Evolutionary conservation across 2,113 vertebrate species (phyloP).

Genomic region (Carollia perspicillata): DNA sequence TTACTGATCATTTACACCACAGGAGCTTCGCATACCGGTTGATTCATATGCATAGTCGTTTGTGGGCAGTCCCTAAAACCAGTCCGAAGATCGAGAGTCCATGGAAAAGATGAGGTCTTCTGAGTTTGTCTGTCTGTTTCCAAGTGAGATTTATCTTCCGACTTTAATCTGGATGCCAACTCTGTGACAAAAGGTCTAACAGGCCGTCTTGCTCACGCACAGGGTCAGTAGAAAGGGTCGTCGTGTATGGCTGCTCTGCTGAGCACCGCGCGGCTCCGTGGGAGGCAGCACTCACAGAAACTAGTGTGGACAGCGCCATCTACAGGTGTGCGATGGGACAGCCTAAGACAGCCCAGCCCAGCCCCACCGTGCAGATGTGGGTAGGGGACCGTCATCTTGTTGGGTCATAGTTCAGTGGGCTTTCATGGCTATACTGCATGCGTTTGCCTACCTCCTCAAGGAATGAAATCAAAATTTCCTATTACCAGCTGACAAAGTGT

Average conservation of each 20-base stretch:
- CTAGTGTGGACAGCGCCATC: no score
- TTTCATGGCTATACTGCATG: background rate
- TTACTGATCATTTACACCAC: conserved; percentile 2
- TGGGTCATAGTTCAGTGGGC: background rate
- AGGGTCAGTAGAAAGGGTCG: background rate
- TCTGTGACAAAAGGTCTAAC: background rate
- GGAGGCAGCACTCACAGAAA: background rate
- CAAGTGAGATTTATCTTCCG: background rate
- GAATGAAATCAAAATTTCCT: conserved; percentile 2
- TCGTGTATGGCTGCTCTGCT: accelerated
- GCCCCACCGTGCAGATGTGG: background rate
- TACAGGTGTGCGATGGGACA: no score
- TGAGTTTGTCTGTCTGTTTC: background rate
- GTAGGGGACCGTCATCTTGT: no score
- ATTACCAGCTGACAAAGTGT: background rate
- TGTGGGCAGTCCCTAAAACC: background rate
- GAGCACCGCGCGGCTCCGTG: background rate
- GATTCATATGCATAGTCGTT: background rate
- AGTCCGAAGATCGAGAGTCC: background rate
- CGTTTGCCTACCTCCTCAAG: background rate
- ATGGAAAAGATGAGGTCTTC: background rate
- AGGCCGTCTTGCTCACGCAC: background rate
- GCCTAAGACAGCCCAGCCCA: background rate
- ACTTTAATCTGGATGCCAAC: background rate
- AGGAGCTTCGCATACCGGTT: background rate